Evolutionary conservation across 2,888 invertebrate genomes (phyloP).

Genomic region (Caenorhabditis sinica): DNA sequence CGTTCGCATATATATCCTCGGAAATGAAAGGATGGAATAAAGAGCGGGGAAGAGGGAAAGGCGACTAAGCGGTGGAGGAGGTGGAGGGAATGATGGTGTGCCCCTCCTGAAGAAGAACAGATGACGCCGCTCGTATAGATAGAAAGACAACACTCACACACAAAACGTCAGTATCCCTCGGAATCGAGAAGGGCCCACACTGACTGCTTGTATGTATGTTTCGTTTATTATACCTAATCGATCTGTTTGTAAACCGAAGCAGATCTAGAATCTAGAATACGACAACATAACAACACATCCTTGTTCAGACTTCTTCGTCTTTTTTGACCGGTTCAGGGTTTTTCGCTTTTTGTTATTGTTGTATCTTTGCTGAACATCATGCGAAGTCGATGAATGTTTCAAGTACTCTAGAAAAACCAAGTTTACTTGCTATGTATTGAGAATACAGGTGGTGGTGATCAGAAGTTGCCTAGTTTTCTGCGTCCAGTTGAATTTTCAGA

Average conservation of each 20-base stretch:
- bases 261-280: slow-evolving; percentile 13
- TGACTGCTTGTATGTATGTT: slow-evolving; percentile 63
- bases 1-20: slow-evolving; percentile 56
- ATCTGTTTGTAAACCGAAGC: slow-evolving; percentile 32
- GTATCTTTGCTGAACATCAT: slow-evolving; percentile 11
- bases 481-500: not conserved
- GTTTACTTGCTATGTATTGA: not conserved
- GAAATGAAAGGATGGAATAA: slow-evolving; percentile 21
- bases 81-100: slow-evolving; percentile 22
- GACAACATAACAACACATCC: not conserved
- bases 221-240: slow-evolving; percentile 50
- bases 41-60: not conserved
- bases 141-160: slow-evolving; percentile 46
- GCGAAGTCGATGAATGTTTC: not conserved
- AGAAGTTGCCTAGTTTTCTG: too few relatives aligned
- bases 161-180: slow-evolving; percentile 48
- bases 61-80: not conserved
- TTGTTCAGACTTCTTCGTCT: not conserved
- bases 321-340: slow-evolving; percentile 25
- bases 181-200: slow-evolving; percentile 26
- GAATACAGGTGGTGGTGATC: too few relatives aligned
- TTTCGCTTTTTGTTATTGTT: slow-evolving; percentile 15
- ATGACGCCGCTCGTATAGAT: slow-evolving; percentile 58
- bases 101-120: slow-evolving; percentile 49
- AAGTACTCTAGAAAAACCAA: not conserved